A percentile compares a stretch with the other conserved stretches of the same genome.
Conservation (phyloP, 2,113 vertebrate genomes). For the Eira barbara region DNA sequence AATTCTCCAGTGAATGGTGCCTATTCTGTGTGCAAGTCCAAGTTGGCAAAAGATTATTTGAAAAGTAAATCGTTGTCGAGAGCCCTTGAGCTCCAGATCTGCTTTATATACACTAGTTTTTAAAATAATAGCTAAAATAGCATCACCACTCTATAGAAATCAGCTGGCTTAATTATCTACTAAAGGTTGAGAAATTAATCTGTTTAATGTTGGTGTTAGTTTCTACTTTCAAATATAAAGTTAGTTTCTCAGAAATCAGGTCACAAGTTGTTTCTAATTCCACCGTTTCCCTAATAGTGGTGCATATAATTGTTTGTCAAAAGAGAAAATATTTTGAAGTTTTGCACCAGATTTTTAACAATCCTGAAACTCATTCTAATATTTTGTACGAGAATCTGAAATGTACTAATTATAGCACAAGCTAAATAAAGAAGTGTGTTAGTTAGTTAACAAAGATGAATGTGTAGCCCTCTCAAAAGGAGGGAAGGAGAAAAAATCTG, state of each 20-base stretch:
- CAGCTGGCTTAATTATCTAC: neutral
- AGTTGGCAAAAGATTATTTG: conserved; percentile 49
- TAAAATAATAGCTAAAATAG: neutral
- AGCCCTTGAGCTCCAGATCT: neutral
- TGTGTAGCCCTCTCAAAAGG: neutral
- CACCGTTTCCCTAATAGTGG: neutral
- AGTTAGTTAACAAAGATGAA: neutral
- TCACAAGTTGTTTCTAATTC: neutral
- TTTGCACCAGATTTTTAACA: neutral
- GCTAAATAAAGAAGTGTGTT: neutral
- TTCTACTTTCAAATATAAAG: neutral
- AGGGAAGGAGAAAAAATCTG: neutral
- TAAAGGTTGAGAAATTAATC: neutral
- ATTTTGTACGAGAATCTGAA: neutral
- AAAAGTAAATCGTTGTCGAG: conserved; percentile 24
- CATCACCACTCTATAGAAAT: neutral
- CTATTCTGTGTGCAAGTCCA: conserved; percentile 11
- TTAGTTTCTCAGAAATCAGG: neutral
- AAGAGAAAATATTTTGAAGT: neutral
- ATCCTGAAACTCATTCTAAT: neutral
- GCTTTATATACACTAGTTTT: neutral
- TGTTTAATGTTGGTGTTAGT: neutral
- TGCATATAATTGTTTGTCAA: neutral
- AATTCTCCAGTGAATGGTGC: conserved; percentile 46
- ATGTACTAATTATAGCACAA: neutral